A percentile compares a stretch with the other conserved stretches of the same genome.
Evolutionary conservation across 2,888 invertebrate genomes (phyloP).

Genomic region (Stenolophus ochropezus): DNA sequence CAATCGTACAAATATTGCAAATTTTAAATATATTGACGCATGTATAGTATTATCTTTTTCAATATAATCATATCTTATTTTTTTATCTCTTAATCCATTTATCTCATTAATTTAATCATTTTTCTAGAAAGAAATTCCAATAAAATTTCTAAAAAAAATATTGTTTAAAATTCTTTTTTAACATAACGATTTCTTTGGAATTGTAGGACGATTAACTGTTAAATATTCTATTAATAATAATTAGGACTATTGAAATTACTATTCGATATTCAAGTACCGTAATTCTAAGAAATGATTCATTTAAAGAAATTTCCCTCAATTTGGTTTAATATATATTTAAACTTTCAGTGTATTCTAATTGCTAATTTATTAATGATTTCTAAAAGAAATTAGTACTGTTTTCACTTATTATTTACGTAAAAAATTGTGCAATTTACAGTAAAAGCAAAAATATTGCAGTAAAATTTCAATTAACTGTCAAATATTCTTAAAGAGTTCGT

Average conservation of each 20-base stretch:
- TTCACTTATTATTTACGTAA: constrained; percentile 54
- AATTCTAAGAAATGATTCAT: constrained; percentile 12
- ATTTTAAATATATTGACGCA: background rate
- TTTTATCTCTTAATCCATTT: background rate
- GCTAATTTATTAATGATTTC: constrained; percentile 39
- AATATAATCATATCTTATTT: background rate
- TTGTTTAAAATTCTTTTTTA: too few species aligned
- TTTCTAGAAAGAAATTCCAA: background rate
- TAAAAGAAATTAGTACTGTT: constrained; percentile 37
- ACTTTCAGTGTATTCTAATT: constrained; percentile 26
- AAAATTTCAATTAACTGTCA: constrained; percentile 7
- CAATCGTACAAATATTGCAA: background rate
- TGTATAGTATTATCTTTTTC: background rate
- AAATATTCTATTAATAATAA: too few species aligned
- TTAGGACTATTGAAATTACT: background rate
- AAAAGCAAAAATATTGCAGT: background rate
- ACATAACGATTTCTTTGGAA: constrained; percentile 3
- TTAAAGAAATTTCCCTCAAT: constrained; percentile 10
- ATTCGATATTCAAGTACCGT: background rate
- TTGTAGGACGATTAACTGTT: constrained; percentile 28
- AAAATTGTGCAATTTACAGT: constrained; percentile 38
- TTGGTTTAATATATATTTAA: background rate
- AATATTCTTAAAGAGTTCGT: constrained; percentile 14
- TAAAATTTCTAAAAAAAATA: background rate
- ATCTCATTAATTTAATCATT: background rate